Evolutionary conservation across 2,888 invertebrate genomes (phyloP).

Genomic region (Microchrysa polita): DNA sequence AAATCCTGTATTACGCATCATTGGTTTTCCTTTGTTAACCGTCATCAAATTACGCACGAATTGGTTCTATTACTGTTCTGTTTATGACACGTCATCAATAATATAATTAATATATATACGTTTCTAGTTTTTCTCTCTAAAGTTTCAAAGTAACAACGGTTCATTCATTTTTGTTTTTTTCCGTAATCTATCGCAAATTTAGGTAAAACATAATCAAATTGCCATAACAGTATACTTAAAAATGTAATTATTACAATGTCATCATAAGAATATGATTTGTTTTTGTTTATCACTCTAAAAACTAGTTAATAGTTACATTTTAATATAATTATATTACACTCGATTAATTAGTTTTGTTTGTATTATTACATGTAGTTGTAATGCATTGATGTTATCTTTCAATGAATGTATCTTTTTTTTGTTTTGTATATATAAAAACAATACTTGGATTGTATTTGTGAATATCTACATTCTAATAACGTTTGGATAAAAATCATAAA

Average conservation of each 20-base stretch:
- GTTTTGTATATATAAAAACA: conserved; percentile 38
- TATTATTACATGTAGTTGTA: conserved; percentile 17
- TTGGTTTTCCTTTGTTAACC: conserved; percentile 1
- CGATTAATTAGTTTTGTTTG: conserved; percentile 14
- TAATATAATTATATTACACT: conserved; percentile 33
- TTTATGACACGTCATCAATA: conserved; percentile 41
- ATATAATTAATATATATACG: conserved; percentile 39
- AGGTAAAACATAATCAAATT: not conserved
- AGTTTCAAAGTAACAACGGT: not conserved
- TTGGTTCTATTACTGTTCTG: conserved; percentile 32
- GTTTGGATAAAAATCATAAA: conserved; percentile 32
- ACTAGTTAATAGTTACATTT: conserved; percentile 46
- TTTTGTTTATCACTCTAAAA: conserved; percentile 46
- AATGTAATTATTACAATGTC: conserved; percentile 49
- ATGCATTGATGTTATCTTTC: conserved; percentile 6
- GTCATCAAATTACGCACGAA: conserved; percentile 7
- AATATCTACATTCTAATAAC: conserved; percentile 31
- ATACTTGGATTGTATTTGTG: conserved; percentile 37
- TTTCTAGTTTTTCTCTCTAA: not conserved
- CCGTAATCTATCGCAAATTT: conserved; percentile 14
- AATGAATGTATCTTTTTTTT: conserved; percentile 8
- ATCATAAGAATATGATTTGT: conserved; percentile 50
- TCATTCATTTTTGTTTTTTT: conserved; percentile 18
- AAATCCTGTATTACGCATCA: conserved; percentile 31
- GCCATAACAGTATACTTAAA: conserved; percentile 50